A percentile compares a stretch with the other conserved stretches of the same genome.
Conservation (phyloP, 2,888 invertebrate genomes). For the Synergus gifuensis region DNA sequence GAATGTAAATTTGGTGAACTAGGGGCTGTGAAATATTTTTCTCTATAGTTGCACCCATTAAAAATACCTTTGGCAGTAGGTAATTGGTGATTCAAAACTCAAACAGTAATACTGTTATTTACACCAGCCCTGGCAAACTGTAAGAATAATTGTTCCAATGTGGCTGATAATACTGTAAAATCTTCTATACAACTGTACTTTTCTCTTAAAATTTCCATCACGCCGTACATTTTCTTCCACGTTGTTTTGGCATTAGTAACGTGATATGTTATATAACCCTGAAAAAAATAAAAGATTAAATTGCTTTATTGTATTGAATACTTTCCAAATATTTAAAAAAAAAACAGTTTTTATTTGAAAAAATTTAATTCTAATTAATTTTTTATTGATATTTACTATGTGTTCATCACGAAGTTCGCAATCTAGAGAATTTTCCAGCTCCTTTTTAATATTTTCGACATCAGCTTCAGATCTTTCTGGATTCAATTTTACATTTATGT, state of each 20-base stretch:
- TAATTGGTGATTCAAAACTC: not conserved
- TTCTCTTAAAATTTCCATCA: conserved; percentile 68
- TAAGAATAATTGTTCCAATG: conserved; percentile 74
- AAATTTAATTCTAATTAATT: not conserved
- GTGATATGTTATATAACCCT: conserved; percentile 73
- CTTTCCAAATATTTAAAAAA: not conserved
- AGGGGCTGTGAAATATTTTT: too few relatives aligned
- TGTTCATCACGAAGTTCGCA: conserved; percentile 86
- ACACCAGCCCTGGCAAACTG: conserved; percentile 70
- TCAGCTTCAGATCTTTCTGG: conserved; percentile 64
- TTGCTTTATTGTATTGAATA: not conserved
- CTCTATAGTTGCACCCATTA: not conserved
- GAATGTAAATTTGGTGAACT: not conserved
- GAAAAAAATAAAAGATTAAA: conserved; percentile 41
- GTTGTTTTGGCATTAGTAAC: conserved; percentile 66
- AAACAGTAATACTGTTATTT: conserved; percentile 28
- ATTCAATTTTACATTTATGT: conserved; percentile 80
- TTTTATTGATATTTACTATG: conserved; percentile 77
- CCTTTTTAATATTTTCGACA: conserved; percentile 77
- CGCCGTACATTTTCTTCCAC: conserved; percentile 73
- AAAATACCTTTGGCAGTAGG: not conserved
- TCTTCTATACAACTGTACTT: conserved; percentile 71
- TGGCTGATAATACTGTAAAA: conserved; percentile 73
- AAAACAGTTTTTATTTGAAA: not conserved
- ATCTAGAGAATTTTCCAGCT: conserved; percentile 80